Percentiles rank a stretch among this genome's conserved stretches.
Evolutionary conservation across 2,888 invertebrate species (phyloP).

Genomic region (Folsomia candida): DNA sequence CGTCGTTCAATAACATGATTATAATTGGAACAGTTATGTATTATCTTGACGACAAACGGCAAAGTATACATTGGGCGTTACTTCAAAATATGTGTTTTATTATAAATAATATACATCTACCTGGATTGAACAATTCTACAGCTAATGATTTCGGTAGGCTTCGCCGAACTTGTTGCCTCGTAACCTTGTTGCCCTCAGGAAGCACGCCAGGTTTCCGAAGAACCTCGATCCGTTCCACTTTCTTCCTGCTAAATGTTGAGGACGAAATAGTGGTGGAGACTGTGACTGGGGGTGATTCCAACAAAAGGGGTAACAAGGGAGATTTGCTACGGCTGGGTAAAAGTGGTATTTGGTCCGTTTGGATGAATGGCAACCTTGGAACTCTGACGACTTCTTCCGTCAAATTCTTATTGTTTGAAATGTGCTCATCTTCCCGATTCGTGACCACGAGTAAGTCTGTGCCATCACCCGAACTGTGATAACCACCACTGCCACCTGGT

Average conservation of each 20-base stretch:
- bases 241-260: background rate
- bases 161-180: slow-evolving; percentile 50
- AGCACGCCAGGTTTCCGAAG: slow-evolving; percentile 60
- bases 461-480: slow-evolving; percentile 8
- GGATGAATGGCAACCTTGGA: too few relatives aligned
- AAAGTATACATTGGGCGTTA: too few relatives aligned
- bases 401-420: too few relatives aligned
- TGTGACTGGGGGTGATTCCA: background rate
- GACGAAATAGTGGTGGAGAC: background rate
- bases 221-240: slow-evolving; percentile 67
- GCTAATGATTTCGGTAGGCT: slow-evolving; percentile 70
- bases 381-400: too few relatives aligned
- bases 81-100: too few relatives aligned
- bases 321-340: background rate
- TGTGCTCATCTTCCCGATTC: too few relatives aligned
- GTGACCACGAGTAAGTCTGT: background rate
- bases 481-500: background rate
- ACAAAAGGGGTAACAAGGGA: background rate
- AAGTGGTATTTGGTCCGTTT: background rate
- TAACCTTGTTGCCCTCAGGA: slow-evolving; percentile 34
- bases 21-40: too few relatives aligned
- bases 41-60: too few relatives aligned
- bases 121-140: slow-evolving; percentile 81
- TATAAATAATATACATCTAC: too few relatives aligned
- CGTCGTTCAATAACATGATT: too few relatives aligned